Base-by-base conservation (phyloP, 2,888 invertebrate species). In the Heliconius sara region DNA sequence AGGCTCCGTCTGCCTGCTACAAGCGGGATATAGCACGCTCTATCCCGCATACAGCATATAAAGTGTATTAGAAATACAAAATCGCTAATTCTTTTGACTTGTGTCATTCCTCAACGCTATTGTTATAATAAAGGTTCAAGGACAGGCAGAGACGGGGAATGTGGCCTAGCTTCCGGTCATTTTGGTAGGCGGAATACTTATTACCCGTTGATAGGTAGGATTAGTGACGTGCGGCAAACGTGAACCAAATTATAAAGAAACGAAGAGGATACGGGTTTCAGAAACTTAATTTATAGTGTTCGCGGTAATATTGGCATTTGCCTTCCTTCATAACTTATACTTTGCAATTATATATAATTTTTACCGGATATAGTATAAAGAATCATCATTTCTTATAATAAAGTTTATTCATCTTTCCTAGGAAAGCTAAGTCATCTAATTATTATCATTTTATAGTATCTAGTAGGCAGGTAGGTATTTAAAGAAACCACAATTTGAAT, bases 91-190 rank as follows among this genome's bases (percentile, higher is more conserved):
- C 79, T 78, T 82, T 27, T 83, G 65, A 77, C 82, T 86, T 85
- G 70, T 4, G 76, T 79, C 85, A 83, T 34, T 52, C 81, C 72
- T 79, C 76, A 79, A 80, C 83, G 82, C 83, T 86, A 88, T 88
- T 88, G 88, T 89, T 84, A 86, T 86, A 84, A 83, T 87, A 83
- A 78, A 84, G 88, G 91, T 92, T 94, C 94, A 94, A 94, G 93
- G 93, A 83, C 94, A 89, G 84, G 81, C 88, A 81, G 81, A 88
- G 87, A 81, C 88, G 86, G 87, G 87, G 92, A 92, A 92, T 92
- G 92, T 88, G 83, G 89, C 83, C 92, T 92, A 92, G 91, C 91
- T 93, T 94, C 94, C 94, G 92, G 83, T 84, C 83, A 82, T 82
- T 80, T 79, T 71, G 77, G 87, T 86, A 87, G 82, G 79, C 84